Evolutionary conservation across 1,140 invertebrate species (phyloP).

Genomic region (Hydropsyche tenuis): DNA sequence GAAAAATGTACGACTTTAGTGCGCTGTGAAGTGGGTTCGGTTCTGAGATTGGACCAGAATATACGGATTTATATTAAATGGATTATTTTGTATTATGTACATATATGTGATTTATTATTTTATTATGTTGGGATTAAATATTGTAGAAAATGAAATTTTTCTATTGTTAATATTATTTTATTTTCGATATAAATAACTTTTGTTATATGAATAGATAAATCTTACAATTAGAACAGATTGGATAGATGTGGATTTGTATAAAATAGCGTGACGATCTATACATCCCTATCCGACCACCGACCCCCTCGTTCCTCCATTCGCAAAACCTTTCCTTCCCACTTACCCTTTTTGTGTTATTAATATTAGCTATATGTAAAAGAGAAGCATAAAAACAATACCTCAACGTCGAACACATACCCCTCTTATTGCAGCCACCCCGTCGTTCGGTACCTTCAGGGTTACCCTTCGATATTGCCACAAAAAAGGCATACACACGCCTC

Average conservation of each 20-base stretch:
- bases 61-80: conserved; percentile 1
- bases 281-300: neutral
- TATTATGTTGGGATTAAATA: too few species aligned
- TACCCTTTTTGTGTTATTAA: conserved; percentile 44
- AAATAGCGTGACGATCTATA: conserved; percentile 30
- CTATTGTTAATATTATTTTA: too few species aligned
- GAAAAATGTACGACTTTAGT: conserved; percentile 27
- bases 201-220: too few species aligned
- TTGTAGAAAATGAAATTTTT: too few species aligned
- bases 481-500: conserved; percentile 23
- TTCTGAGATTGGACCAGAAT: neutral
- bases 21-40: neutral
- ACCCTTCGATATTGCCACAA: conserved; percentile 6
- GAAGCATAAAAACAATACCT: conserved; percentile 44
- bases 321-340: conserved; percentile 39
- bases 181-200: too few species aligned
- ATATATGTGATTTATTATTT: too few species aligned
- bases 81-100: neutral
- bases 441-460: conserved; percentile 6
- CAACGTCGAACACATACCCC: conserved; percentile 39
- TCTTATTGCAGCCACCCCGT: conserved; percentile 31
- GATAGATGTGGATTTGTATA: neutral
- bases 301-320: neutral
- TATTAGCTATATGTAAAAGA: conserved; percentile 44
- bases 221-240: too few species aligned